phyloP scores from a whole-genome alignment of 1,140 invertebrate species.

The Cydia splendana region DNA sequence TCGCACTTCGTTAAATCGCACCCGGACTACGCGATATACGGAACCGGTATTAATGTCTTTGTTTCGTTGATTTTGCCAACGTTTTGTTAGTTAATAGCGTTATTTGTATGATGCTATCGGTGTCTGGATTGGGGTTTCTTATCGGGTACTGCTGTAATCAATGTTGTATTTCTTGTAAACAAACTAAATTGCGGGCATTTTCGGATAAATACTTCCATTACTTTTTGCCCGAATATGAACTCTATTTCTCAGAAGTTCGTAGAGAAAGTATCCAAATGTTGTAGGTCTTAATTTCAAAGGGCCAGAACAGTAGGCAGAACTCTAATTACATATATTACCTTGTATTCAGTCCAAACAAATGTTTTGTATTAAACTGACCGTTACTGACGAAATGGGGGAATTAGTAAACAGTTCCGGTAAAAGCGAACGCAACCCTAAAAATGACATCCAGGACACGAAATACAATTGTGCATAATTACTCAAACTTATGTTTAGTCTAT shows the following conservation, averaged over 20 bases:
- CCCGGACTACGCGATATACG: conserved; percentile 52
- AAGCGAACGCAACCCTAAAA: conserved; percentile 39
- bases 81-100: conserved; percentile 29
- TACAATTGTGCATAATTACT: conserved; percentile 70
- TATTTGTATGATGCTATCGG: conserved; percentile 31
- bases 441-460: conserved; percentile 58
- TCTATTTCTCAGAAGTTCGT: neutral
- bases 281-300: neutral
- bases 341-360: neutral
- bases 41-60: conserved; percentile 54
- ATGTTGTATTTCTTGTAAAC: conserved; percentile 2
- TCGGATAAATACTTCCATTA: neutral
- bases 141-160: conserved; percentile 13
- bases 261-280: neutral
- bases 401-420: conserved; percentile 24
- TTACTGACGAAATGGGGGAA: conserved; percentile 26
- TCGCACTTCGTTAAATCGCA: conserved; percentile 68
- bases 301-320: neutral
- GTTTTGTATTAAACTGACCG: conserved; percentile 9
- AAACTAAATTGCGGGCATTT: neutral
- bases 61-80: conserved; percentile 56
- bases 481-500: conserved; percentile 61
- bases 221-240: neutral
- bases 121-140: conserved; percentile 21
- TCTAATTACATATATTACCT: conserved; percentile 18